Conservation (phyloP, 2,113 vertebrate species). For the Hassar affinis region DNA sequence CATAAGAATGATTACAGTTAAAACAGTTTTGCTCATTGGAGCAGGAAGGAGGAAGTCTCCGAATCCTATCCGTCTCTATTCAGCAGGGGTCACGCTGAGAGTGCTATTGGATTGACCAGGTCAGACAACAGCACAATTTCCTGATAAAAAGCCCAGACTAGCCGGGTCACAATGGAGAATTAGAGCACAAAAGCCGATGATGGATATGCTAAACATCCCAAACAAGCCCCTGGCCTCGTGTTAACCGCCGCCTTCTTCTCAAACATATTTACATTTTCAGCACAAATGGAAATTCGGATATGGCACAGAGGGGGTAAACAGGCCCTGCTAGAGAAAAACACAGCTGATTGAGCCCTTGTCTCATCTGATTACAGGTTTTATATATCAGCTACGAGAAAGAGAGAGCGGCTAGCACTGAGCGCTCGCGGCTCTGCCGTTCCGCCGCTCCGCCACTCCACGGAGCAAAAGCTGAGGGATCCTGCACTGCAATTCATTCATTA, state of each 20-base stretch:
- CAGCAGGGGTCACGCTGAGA: background rate
- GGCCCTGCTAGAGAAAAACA: conserved; percentile 44
- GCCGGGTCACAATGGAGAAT: conserved; percentile 35
- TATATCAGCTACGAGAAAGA: conserved; percentile 51
- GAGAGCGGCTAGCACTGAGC: conserved; percentile 32
- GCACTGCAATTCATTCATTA: conserved; percentile 53
- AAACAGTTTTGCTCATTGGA: too few species aligned
- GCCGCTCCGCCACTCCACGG: background rate
- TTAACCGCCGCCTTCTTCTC: conserved; percentile 44
- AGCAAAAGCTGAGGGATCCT: conserved; percentile 45
- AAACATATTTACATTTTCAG: conserved; percentile 54
- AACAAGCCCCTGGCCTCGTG: conserved; percentile 23
- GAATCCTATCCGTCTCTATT: background rate
- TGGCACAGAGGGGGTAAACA: conserved; percentile 50
- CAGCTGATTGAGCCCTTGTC: conserved; percentile 57
- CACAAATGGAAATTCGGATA: conserved; percentile 54
- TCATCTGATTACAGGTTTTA: conserved; percentile 59
- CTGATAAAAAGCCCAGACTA: conserved; percentile 21
- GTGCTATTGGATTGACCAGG: background rate
- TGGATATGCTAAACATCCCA: conserved; percentile 36
- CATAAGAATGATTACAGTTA: too few species aligned
- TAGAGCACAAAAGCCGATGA: conserved; percentile 37
- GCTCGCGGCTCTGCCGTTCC: conserved; percentile 17
- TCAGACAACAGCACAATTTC: conserved; percentile 18
- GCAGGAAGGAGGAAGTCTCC: background rate